phyloP scores from a whole-genome alignment of 1,140 invertebrate species.

The Dreissena rostriformis region DNA sequence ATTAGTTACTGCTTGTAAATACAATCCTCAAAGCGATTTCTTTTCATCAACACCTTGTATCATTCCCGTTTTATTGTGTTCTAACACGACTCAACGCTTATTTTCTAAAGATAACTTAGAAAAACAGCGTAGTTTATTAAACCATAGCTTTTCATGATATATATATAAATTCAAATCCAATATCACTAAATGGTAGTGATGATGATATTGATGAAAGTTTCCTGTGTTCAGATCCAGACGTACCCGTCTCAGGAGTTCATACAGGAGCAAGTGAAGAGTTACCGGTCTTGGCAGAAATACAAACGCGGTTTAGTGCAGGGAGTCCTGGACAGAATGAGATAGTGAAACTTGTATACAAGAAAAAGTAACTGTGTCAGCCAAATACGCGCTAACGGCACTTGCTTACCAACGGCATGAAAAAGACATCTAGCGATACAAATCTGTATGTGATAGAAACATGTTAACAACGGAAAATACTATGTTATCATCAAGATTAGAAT shows the following conservation, averaged over 20 bases:
- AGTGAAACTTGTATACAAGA: no score
- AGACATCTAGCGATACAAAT: no score
- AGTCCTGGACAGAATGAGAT: constrained; percentile 39
- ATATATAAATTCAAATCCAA: not conserved
- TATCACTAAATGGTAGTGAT: not conserved
- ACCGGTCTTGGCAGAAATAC: constrained; percentile 68
- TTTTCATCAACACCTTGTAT: no score
- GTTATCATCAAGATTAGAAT: no score
- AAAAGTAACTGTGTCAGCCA: no score
- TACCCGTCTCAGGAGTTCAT: constrained; percentile 67
- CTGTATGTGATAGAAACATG: no score
- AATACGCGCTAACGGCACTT: no score
- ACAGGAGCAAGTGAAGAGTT: constrained; percentile 59
- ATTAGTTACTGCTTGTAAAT: no score
- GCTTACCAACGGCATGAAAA: no score
- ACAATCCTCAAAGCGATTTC: no score
- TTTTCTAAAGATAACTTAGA: not conserved
- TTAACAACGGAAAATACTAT: no score
- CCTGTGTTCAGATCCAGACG: constrained; percentile 64
- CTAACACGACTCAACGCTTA: not conserved
- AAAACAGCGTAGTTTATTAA: not conserved
- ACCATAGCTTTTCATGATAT: not conserved
- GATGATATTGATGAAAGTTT: not conserved
- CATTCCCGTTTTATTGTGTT: no score
- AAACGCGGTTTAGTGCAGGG: constrained; percentile 59